Percentiles rank a stretch among this genome's conserved stretches.
These are phyloP conservation scores for Thaumetopoea pityocampa DNA, from an alignment of 1,140 invertebrate genomes.

Conservation along the genomic window DNA sequence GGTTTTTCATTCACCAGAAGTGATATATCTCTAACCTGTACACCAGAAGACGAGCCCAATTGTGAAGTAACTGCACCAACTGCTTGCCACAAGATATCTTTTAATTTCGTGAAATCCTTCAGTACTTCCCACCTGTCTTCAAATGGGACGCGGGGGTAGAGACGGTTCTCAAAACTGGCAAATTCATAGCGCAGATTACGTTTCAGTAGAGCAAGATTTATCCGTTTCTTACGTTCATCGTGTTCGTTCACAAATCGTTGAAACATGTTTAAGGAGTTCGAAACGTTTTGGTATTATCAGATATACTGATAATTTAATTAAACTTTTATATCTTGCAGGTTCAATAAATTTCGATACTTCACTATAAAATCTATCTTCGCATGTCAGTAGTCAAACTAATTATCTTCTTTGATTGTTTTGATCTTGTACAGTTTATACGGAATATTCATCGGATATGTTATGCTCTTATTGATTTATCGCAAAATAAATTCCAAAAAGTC, in stretches of 20 bases:
- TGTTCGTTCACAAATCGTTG: conserved; percentile 22
- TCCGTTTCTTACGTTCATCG: conserved; percentile 42
- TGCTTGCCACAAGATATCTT: conserved; percentile 45
- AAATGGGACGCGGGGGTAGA: conserved; percentile 19
- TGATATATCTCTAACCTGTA: conserved; percentile 38
- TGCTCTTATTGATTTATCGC: no score
- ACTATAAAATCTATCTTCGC: no score
- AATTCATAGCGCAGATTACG: conserved; percentile 33
- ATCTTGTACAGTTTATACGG: no score
- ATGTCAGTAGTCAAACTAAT: no score
- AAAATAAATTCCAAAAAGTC: no score
- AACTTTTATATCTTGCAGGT: no score
- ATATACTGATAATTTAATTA: no score
- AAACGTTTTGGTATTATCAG: no score
- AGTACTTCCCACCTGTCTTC: conserved; percentile 25
- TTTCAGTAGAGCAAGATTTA: conserved; percentile 46
- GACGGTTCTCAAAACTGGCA: conserved; percentile 28
- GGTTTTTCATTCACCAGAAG: no score
- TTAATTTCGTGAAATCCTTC: conserved; percentile 37
- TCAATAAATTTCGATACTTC: no score
- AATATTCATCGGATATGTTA: no score
- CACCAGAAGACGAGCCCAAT: background rate
- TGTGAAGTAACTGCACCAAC: conserved; percentile 39
- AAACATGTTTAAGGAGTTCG: conserved; percentile 28
- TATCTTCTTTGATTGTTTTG: no score